Conservation (phyloP, 2,797 vertebrate genomes). For the Crocodylus rhombifer region DNA sequence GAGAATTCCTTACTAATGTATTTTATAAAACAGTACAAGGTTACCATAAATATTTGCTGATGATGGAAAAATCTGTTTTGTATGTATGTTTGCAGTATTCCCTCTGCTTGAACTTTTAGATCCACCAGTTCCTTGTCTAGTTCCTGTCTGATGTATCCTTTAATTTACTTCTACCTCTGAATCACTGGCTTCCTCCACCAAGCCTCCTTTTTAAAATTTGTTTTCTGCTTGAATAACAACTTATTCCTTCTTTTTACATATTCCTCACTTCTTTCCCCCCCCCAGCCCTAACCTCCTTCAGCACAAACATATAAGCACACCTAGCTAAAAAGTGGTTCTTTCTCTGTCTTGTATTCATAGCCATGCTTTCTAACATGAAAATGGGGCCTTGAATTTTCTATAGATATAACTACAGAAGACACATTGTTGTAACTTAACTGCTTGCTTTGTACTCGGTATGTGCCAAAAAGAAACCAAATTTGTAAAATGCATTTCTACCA, state of each 20-base stretch:
- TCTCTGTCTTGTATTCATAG: not conserved
- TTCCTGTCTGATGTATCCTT: constrained; percentile 48
- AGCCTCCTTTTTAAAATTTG: not conserved
- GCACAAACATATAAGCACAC: not conserved
- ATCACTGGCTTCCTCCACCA: constrained; percentile 43
- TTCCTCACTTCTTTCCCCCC: not conserved
- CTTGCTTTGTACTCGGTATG: not conserved
- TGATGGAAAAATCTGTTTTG: constrained; percentile 15
- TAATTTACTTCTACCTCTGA: constrained; percentile 25
- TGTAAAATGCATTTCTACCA: not conserved
- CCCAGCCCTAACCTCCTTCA: not conserved
- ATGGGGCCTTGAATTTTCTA: not conserved
- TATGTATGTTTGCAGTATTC: constrained; percentile 19
- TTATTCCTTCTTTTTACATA: not conserved
- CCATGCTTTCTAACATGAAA: not conserved
- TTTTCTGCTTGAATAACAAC: not conserved
- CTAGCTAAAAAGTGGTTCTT: not conserved
- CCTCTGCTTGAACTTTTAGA: constrained; percentile 10
- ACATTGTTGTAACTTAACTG: not conserved
- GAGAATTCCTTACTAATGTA: not conserved
- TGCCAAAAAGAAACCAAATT: not conserved
- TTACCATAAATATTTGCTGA: not conserved
- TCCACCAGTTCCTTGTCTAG: constrained; percentile 27
- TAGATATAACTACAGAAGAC: not conserved
- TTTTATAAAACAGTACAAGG: constrained; percentile 9